Evolutionary conservation across 2,888 invertebrate genomes (phyloP), one percentile per base, ranked within the genome.

Genomic region (Drosophila anceps): DNA sequence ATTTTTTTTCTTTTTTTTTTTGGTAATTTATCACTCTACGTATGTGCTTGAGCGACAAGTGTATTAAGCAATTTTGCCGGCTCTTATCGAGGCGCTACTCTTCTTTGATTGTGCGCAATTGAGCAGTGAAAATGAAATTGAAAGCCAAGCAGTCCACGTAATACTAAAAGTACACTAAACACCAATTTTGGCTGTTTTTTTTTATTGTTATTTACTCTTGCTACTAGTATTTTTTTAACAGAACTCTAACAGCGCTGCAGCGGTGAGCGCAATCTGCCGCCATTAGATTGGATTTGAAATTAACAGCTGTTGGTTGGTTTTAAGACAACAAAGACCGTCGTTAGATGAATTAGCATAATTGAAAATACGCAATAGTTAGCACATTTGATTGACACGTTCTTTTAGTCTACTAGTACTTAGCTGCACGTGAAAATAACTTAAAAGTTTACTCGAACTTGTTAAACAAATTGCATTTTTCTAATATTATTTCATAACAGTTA

Each of bases 141-240:
- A 77, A 68, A 69, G 57, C 50, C 29, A 37, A 50, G 33, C 44
- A 54, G 44, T 43, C 72, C 72, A 76, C 76, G 76, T 76, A 76
- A 76, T 63, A 15, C 37, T 39, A 39, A n/a, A 4, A 8, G n/a
- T n/a, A 39, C n/a, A n/a, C n/a, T 5, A 39, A n/a, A 4, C 27
- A 61, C 43, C 39, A 48, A 31, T 50, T 58, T 46, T 18, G 55
- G 35, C 44, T 31, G 12, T 27, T 46, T 46, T 46, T 44, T 24
- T 31, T 43, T n/a, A n/a, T 43, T 43, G 39, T 24, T 24, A 33
- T 57, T 55, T 31, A 46, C 29, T 46, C 31, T 48, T 27, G 20
- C 54, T 27, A 43, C 60, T 73, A n/a, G 69, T 74, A 73, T 69
- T 69, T 73, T 71, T 46, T 64, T 60, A 63, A 60, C 64, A 72